phyloP scores from a whole-genome alignment of 2,888 invertebrate genomes.

The Netelia melanura region DNA sequence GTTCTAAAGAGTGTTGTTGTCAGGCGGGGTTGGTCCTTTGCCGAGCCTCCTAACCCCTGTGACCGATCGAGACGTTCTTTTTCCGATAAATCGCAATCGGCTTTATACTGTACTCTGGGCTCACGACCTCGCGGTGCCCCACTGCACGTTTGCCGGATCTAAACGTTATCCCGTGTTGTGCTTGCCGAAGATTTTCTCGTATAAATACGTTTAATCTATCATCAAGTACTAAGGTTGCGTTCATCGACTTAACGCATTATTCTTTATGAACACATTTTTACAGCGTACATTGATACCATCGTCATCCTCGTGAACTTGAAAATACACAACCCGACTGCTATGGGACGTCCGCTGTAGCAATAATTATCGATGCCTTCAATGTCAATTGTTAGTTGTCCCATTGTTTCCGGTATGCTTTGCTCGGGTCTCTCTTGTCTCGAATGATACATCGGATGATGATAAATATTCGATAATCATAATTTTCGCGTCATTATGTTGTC shows the following conservation, averaged over 20 bases:
- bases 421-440: background rate
- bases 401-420: background rate
- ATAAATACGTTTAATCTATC: background rate
- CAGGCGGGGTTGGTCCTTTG: slow-evolving; percentile 36
- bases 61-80: slow-evolving; percentile 22
- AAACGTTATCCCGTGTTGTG: slow-evolving; percentile 1
- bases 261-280: too few relatives aligned
- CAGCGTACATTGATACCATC: too few relatives aligned
- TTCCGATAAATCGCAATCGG: slow-evolving; percentile 10
- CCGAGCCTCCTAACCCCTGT: slow-evolving; percentile 6
- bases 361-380: background rate
- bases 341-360: background rate
- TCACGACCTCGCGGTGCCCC: background rate
- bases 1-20: slow-evolving; percentile 40
- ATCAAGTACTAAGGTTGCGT: background rate
- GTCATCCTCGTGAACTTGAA: too few relatives aligned
- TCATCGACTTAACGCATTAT: background rate
- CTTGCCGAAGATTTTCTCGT: background rate
- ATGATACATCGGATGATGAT: too few relatives aligned
- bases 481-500: too few relatives aligned
- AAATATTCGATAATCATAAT: too few relatives aligned
- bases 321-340: too few relatives aligned
- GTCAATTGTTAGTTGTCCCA: background rate
- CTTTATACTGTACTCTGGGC: background rate
- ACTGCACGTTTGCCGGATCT: background rate